These are phyloP conservation scores for Scomber scombrus DNA, from an alignment of 2,113 vertebrate species.

Conservation along the genomic window DNA sequence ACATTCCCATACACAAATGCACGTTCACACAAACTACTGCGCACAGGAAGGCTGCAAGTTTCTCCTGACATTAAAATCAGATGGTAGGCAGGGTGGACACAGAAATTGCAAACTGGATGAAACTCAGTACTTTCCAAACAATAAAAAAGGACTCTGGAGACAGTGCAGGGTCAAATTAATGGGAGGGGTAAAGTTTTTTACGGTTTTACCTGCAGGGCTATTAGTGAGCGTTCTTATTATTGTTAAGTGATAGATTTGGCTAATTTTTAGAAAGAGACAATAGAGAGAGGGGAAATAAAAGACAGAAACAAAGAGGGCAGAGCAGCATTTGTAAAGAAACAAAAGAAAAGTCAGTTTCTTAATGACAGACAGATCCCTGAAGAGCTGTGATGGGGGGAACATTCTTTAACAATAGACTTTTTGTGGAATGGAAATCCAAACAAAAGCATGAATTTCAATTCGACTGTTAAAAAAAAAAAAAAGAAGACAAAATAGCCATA, in stretches of 20 bases:
- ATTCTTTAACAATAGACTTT: slow-evolving; percentile 29
- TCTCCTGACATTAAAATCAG: slow-evolving; percentile 69
- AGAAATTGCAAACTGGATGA: slow-evolving; percentile 73
- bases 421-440: neutral
- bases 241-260: slow-evolving; percentile 27
- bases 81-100: slow-evolving; percentile 63
- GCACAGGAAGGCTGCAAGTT: slow-evolving; percentile 41
- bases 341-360: neutral
- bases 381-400: neutral
- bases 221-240: slow-evolving; percentile 30
- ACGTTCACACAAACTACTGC: slow-evolving; percentile 9
- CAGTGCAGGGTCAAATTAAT: slow-evolving; percentile 41
- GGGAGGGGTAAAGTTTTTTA: slow-evolving; percentile 35
- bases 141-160: slow-evolving; percentile 40
- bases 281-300: neutral
- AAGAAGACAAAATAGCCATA: neutral
- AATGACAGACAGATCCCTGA: slow-evolving; percentile 12
- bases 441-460: slow-evolving; percentile 3
- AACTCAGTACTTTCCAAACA: slow-evolving; percentile 73
- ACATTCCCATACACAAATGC: neutral
- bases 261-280: slow-evolving; percentile 8
- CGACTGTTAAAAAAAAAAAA: neutral
- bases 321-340: neutral
- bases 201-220: slow-evolving; percentile 48
- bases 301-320: slow-evolving; percentile 11